phyloP scores from a whole-genome alignment of 2,797 vertebrate species.

The Scolopax rusticola region DNA sequence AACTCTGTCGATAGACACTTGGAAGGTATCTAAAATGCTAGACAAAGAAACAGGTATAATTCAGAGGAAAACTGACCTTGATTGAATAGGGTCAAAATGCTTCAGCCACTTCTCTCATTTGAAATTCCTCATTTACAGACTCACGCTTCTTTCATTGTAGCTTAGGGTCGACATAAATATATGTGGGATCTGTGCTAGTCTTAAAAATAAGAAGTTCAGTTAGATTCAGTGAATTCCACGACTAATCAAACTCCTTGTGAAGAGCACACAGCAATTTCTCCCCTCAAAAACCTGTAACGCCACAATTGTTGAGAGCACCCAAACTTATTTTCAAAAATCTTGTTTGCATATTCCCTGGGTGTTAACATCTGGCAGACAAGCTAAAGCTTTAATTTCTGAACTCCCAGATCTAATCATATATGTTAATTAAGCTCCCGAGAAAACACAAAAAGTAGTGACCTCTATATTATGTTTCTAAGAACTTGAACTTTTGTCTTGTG shows the following conservation, averaged over 20 bases:
- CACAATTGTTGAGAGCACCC: background rate
- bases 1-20: background rate
- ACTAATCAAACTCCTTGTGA: background rate
- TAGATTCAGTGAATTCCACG: background rate
- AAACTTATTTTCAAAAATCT: background rate
- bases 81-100: conserved; percentile 21
- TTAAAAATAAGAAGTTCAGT: background rate
- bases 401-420: background rate
- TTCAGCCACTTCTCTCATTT: conserved; percentile 22
- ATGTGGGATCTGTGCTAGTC: background rate
- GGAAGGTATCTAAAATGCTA: conserved; percentile 32
- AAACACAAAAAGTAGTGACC: background rate
- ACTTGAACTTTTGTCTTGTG: background rate
- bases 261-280: background rate
- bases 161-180: background rate
- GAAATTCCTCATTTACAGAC: conserved; percentile 15
- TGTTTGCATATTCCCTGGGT: background rate
- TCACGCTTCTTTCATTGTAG: background rate
- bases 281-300: background rate
- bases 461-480: background rate
- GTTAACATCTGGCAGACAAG: background rate
- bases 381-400: background rate
- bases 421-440: background rate
- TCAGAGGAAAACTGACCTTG: conserved; percentile 20
- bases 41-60: conserved; percentile 32